These are phyloP conservation scores for Tenthredo livida DNA, from an alignment of 2,888 invertebrate species.

Conservation along the genomic window DNA sequence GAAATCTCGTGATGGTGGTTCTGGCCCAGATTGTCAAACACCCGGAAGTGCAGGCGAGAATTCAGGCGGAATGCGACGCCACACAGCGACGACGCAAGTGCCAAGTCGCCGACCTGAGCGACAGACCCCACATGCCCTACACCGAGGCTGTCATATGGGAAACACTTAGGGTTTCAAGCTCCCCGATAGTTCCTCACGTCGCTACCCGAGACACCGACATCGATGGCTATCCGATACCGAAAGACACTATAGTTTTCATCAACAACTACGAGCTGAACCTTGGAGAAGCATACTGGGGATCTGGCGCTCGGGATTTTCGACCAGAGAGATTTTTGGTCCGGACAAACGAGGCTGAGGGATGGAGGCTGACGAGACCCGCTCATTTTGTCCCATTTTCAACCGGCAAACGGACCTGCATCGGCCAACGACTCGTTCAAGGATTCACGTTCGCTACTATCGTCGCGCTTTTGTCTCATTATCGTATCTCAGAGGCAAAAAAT, in stretches of 20 bases:
- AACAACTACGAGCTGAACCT: slow-evolving; percentile 91
- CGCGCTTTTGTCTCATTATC: slow-evolving; percentile 86
- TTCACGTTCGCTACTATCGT: slow-evolving; percentile 88
- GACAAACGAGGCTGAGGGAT: slow-evolving; percentile 74
- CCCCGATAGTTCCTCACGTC: slow-evolving; percentile 94
- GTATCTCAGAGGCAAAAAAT: slow-evolving; percentile 80
- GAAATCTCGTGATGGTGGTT: slow-evolving; percentile 90
- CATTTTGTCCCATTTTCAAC: slow-evolving; percentile 93
- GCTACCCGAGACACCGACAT: slow-evolving; percentile 88
- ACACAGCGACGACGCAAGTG: slow-evolving; percentile 78
- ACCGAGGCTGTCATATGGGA: slow-evolving; percentile 91
- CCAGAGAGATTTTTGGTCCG: slow-evolving; percentile 87
- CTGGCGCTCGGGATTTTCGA: slow-evolving; percentile 84
- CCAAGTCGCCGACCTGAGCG: slow-evolving; percentile 82
- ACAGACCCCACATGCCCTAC: slow-evolving; percentile 86
- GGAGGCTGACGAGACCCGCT: slow-evolving; percentile 81
- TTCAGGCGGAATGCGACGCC: slow-evolving; percentile 85
- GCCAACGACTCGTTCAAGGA: slow-evolving; percentile 88
- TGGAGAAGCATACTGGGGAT: slow-evolving; percentile 86
- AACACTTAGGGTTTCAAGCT: slow-evolving; percentile 88
- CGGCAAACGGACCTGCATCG: slow-evolving; percentile 92
- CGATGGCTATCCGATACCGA: slow-evolving; percentile 85
- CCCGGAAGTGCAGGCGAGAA: slow-evolving; percentile 83
- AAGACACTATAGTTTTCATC: slow-evolving; percentile 90
- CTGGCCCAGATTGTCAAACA: slow-evolving; percentile 85